Conservation (phyloP, 2,113 vertebrate genomes). For the Desmodus rotundus region DNA sequence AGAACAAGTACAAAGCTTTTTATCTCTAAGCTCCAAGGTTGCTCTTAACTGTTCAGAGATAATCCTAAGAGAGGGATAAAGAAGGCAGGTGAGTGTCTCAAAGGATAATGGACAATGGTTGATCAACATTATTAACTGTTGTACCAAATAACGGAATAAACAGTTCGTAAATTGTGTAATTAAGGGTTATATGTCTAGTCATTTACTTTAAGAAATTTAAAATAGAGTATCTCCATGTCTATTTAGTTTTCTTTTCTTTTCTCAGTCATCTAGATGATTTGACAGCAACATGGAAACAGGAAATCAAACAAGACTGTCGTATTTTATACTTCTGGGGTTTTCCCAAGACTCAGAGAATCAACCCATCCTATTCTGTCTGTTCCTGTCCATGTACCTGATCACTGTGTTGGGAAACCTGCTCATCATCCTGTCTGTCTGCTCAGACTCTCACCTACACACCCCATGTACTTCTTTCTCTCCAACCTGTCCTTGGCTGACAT, state of each 20-base stretch:
- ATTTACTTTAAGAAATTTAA: not conserved
- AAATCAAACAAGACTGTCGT: slow-evolving; percentile 40
- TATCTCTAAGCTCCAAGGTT: not conserved
- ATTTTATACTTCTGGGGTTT: slow-evolving; percentile 59
- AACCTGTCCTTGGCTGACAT: no score
- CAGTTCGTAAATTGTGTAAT: not conserved
- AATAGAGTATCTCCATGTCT: not conserved
- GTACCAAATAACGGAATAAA: not conserved
- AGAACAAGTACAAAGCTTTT: not conserved
- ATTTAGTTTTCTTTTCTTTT: not conserved
- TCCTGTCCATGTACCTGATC: no score
- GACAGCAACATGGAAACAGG: not conserved
- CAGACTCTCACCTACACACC: not conserved
- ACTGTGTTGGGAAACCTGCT: slow-evolving; percentile 18
- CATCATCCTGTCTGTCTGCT: not conserved
- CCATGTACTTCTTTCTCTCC: slow-evolving; percentile 49
- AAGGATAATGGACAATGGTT: not conserved
- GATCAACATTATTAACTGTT: not conserved
- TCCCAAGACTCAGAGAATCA: slow-evolving; percentile 20
- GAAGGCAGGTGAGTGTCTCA: not conserved
- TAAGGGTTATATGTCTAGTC: not conserved
- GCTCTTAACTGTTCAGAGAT: not conserved
- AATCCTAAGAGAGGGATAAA: not conserved
- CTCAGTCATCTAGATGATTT: not conserved
- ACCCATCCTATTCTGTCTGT: no score